A percentile compares a stretch with the other conserved stretches of the same genome.
phyloP scores from a whole-genome alignment of 2,113 vertebrate genomes.

The Alectura lathami region DNA sequence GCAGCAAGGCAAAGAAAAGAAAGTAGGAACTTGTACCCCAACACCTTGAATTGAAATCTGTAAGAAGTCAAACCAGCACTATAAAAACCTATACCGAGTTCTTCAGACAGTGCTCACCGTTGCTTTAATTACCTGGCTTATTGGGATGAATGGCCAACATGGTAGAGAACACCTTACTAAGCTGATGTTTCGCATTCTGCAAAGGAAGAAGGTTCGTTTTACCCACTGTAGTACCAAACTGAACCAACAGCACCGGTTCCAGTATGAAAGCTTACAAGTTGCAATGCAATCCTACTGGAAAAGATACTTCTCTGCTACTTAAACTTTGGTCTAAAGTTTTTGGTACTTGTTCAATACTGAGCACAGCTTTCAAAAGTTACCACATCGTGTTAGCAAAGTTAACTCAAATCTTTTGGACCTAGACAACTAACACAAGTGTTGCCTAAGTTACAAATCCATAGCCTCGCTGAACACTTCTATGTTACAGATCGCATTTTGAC shows the following conservation, averaged over 20 bases:
- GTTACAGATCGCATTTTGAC: background rate
- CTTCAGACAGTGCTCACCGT: background rate
- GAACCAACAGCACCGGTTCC: background rate
- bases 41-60: background rate
- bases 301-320: background rate
- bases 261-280: background rate
- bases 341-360: background rate
- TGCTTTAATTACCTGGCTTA: conserved; percentile 87
- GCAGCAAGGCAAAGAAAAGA: background rate
- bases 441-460: background rate
- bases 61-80: background rate
- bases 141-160: conserved; percentile 94
- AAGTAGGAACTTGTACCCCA: background rate
- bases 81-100: background rate
- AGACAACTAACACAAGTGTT: background rate
- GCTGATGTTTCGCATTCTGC: conserved; percentile 84
- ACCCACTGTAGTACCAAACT: background rate
- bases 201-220: conserved; percentile 22
- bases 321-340: background rate
- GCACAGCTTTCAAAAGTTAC: background rate
- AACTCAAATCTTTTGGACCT: background rate
- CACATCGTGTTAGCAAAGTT: background rate
- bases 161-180: conserved; percentile 90
- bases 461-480: background rate
- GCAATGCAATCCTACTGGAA: background rate